Percentiles rank a stretch among this genome's conserved stretches.
These are phyloP conservation scores for Bubalus kerabau DNA, from an alignment of 2,113 vertebrate genomes.

Conservation along the genomic window DNA sequence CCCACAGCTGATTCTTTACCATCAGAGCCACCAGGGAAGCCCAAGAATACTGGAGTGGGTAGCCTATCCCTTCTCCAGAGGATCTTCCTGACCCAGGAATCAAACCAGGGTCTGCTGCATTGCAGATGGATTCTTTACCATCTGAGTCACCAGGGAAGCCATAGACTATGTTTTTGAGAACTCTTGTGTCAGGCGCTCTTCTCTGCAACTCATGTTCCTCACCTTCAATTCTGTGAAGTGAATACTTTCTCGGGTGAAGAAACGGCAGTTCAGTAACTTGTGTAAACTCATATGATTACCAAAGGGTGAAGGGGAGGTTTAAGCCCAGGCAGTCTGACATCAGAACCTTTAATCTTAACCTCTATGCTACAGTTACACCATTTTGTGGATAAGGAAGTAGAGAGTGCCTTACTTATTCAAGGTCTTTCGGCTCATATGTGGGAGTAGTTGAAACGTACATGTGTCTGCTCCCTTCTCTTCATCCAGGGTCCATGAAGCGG, in stretches of 20 bases:
- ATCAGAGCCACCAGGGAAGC: background rate
- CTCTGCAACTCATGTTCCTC: background rate
- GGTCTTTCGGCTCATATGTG: background rate
- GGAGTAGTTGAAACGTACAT: background rate
- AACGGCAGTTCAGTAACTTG: background rate
- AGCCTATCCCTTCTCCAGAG: background rate
- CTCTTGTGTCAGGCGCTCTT: background rate
- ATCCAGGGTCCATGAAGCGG: background rate
- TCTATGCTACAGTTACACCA: background rate
- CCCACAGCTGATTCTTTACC: background rate
- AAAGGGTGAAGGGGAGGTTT: background rate
- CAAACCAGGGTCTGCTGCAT: background rate
- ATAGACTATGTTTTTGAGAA: background rate
- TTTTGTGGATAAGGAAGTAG: background rate
- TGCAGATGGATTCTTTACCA: background rate
- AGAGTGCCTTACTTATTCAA: background rate
- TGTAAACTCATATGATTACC: background rate
- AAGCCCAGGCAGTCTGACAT: background rate
- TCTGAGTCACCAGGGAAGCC: background rate
- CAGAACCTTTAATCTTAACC: background rate
- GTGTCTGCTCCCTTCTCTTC: background rate
- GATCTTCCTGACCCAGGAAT: background rate
- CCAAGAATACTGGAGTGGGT: background rate
- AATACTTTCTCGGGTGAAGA: background rate
- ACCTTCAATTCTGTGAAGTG: background rate